These are phyloP conservation scores for Podargus strigoides DNA, from an alignment of 2,797 vertebrate species.

Conservation along the genomic window DNA sequence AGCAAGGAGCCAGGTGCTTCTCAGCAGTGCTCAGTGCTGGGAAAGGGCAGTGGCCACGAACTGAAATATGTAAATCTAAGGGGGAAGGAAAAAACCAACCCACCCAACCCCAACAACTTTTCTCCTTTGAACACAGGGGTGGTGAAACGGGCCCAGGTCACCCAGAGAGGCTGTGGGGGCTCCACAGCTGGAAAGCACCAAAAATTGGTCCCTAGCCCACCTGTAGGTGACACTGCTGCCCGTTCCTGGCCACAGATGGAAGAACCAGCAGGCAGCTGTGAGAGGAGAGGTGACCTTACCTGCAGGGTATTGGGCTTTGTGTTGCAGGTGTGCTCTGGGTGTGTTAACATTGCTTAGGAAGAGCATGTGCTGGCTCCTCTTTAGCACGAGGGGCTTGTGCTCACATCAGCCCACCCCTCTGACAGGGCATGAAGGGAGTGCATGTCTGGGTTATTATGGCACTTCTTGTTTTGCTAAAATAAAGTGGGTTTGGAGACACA, in stretches of 20 bases:
- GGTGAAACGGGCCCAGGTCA: too few species aligned
- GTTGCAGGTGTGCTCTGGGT: background rate
- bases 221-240: background rate
- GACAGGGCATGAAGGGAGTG: too few species aligned
- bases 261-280: background rate
- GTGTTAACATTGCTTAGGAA: background rate
- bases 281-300: background rate
- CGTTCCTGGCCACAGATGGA: background rate
- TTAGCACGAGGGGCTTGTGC: too few species aligned
- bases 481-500: background rate
- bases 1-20: background rate
- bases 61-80: background rate
- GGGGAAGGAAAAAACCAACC: too few species aligned
- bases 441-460: background rate
- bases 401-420: too few species aligned
- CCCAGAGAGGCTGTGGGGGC: background rate
- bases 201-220: background rate
- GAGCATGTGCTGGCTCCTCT: background rate
- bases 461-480: background rate
- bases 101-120: too few species aligned
- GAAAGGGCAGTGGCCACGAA: background rate
- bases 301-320: too few species aligned
- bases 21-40: background rate
- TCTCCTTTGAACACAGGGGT: too few species aligned
- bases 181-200: background rate